Evolutionary conservation across 2,113 vertebrate genomes (phyloP).

Genomic region (Oncorhynchus gorbuscha): DNA sequence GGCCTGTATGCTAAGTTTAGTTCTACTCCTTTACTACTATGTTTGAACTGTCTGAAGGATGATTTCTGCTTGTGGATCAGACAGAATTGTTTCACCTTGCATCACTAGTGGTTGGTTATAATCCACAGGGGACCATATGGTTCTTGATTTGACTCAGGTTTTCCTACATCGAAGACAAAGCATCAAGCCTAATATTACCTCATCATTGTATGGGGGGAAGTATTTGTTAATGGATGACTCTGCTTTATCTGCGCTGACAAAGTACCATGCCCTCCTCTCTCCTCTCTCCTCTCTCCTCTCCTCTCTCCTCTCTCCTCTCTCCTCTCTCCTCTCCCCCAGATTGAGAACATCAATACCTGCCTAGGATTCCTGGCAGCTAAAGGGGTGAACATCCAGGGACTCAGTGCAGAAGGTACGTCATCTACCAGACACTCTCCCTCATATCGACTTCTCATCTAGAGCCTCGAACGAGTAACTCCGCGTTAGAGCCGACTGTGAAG

Average conservation of each 20-base stretch:
- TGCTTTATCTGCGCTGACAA: not conserved
- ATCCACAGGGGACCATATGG: too few species aligned
- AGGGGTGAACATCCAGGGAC: slow-evolving; percentile 88
- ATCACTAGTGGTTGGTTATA: not conserved
- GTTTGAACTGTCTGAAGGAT: not conserved
- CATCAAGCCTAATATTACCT: too few species aligned
- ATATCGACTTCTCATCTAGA: too few species aligned
- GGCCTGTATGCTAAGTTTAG: too few species aligned
- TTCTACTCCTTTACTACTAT: too few species aligned
- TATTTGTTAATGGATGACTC: not conserved
- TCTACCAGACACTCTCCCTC: not conserved
- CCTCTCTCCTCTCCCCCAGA: slow-evolving; percentile 75
- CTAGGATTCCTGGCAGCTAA: slow-evolving; percentile 87
- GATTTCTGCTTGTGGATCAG: not conserved
- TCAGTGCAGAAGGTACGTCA: slow-evolving; percentile 89
- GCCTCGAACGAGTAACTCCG: too few species aligned
- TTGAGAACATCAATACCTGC: slow-evolving; percentile 89
- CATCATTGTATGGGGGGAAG: too few species aligned
- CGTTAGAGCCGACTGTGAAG: too few species aligned
- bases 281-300: slow-evolving; percentile 61
- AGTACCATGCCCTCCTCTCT: not conserved
- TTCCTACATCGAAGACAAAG: too few species aligned
- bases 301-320: slow-evolving; percentile 27
- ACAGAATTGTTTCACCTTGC: not conserved
- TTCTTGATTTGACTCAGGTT: too few species aligned